Evolutionary conservation across 2,113 vertebrate species (phyloP), one percentile per base, ranked within the genome.

Genomic region (Urocitellus parryii): DNA sequence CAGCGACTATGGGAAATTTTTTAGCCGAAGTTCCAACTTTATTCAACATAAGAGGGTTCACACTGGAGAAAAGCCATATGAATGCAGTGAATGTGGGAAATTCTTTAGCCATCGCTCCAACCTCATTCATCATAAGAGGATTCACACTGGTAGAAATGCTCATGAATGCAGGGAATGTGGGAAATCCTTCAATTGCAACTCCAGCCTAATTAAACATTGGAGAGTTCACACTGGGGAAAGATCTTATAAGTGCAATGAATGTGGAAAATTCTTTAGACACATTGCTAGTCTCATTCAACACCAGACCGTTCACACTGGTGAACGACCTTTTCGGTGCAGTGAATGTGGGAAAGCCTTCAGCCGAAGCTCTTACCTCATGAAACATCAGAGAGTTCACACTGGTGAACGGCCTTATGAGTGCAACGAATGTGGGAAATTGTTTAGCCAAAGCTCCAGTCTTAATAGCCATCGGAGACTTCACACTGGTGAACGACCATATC

Each of bases 171-270:
- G 34, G 11, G 79, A 96, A 42, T 98, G 98, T 70, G 97, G 96
- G 16, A 98, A 97, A 73, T 94, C 83, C 22, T 98, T 98, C 48
- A 96, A 90, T 78, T 95, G 95, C 65, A 97, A 90, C 58, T 96
- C 96, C 11, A 96, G 96, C 63, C 88, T 98, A 8, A 89, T 95
- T 53, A 96, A 97, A 80, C 97, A 98, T 24, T 11, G 61, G 61
- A 63, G 61, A 63, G 61, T 63, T 24, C 61, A 63, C 24, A 63
- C 61, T 63, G 61, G 61, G 27, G 61, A 63, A 63, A 63, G 61
- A 27, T 24, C 61, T 63, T 63, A 27, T 25, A 63, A 63, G 24
- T 63, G 61, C 61, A 63, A 63, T 27, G 61, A 63, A 63, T 63
- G 61, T 63, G 61, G 61, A 11, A 63, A 63, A 11, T 63, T 63